Conservation (phyloP, 2,113 vertebrate genomes). For the Rhadina sibilatrix region DNA sequence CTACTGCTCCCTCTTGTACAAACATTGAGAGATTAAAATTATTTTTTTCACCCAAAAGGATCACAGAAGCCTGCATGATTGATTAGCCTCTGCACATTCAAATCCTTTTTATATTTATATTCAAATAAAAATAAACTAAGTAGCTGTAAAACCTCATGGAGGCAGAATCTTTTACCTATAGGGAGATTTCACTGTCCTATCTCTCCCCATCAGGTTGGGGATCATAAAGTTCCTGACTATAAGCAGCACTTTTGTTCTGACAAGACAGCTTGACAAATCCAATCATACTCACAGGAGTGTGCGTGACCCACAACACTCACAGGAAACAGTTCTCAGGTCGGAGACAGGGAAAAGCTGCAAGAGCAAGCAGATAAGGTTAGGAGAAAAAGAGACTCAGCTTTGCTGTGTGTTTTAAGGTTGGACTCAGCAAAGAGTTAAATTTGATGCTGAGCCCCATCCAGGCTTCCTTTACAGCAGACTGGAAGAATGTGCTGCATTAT, state of each 20-base stretch:
- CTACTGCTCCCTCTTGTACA: not conserved
- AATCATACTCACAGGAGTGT: not conserved
- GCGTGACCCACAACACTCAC: not conserved
- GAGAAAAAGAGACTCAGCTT: not conserved
- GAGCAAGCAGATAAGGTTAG: not conserved
- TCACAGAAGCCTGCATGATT: not conserved
- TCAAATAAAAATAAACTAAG: not conserved
- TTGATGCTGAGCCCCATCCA: not conserved
- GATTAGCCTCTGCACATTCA: not conserved
- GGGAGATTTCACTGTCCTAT: not conserved
- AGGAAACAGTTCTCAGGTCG: not conserved
- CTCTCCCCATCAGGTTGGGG: not conserved
- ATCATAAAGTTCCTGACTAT: not conserved
- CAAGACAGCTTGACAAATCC: not conserved
- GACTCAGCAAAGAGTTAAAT: slow-evolving; percentile 18
- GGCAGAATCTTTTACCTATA: not conserved
- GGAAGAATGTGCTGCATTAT: slow-evolving; percentile 4
- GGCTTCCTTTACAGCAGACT: not conserved
- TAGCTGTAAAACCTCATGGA: not conserved
- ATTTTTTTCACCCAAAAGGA: not conserved
- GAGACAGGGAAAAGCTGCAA: not conserved
- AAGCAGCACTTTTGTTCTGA: not conserved
- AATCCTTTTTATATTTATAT: not conserved
- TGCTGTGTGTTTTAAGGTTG: not conserved
- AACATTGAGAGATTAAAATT: not conserved